These are phyloP conservation scores for Oreamnos americanus DNA, from an alignment of 2,113 vertebrate species.

Conservation along the genomic window DNA sequence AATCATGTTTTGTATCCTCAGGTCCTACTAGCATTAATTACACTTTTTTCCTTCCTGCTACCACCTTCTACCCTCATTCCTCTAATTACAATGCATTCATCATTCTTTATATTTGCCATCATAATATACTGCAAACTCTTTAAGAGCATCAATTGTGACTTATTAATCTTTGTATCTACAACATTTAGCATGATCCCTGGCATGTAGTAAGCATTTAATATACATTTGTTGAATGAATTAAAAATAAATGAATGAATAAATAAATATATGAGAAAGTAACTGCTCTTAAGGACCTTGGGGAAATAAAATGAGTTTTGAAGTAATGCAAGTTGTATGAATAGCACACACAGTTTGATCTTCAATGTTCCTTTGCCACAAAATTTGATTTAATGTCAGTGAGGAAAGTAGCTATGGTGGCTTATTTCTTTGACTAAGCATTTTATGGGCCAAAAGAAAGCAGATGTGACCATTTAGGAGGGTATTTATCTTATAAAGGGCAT, in stretches of 20 bases:
- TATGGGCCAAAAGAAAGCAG: conserved; percentile 65
- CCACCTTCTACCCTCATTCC: neutral
- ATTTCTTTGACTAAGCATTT: conserved; percentile 73
- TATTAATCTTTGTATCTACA: neutral
- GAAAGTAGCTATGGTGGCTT: conserved; percentile 39
- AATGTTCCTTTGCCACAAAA: conserved; percentile 51
- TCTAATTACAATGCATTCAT: neutral
- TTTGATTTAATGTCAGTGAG: conserved; percentile 66
- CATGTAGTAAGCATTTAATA: neutral
- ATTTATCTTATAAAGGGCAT: conserved; percentile 68
- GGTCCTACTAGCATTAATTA: neutral
- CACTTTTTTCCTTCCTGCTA: neutral
- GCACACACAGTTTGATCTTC: conserved; percentile 58
- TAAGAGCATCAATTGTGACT: neutral
- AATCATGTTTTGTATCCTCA: neutral
- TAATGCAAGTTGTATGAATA: conserved; percentile 37
- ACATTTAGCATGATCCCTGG: neutral
- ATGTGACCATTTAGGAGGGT: conserved; percentile 58
- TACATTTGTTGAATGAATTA: neutral
- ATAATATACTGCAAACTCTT: neutral
- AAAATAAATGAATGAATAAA: neutral
- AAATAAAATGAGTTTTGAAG: conserved; percentile 49
- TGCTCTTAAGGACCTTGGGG: conserved; percentile 34
- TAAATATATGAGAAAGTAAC: conserved; percentile 36
- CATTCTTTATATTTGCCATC: conserved; percentile 1